phyloP scores from a whole-genome alignment of 2,113 vertebrate genomes.

The Progne subis region DNA sequence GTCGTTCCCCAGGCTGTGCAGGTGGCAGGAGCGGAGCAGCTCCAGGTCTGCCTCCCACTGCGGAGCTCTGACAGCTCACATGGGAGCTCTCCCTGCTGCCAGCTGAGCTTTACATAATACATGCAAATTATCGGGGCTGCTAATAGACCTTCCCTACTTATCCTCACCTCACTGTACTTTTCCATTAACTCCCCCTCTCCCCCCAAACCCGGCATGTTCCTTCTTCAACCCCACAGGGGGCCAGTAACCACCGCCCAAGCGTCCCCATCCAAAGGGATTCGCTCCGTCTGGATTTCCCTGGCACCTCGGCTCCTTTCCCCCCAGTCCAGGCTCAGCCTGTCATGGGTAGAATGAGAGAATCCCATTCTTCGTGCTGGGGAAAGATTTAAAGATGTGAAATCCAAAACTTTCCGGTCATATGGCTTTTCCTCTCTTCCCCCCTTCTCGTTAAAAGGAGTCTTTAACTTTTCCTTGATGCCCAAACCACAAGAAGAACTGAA shows the following conservation, averaged over 20 bases:
- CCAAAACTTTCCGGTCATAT: neutral
- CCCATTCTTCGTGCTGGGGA: slow-evolving; percentile 12
- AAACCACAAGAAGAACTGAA: slow-evolving; percentile 40
- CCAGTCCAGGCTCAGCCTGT: neutral
- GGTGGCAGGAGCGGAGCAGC: neutral
- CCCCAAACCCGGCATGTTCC: neutral
- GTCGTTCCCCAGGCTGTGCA: neutral
- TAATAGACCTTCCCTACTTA: slow-evolving; percentile 37
- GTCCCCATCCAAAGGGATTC: neutral
- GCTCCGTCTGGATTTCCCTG: neutral
- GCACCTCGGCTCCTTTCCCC: neutral
- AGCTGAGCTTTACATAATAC: slow-evolving; percentile 37
- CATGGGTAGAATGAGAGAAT: neutral
- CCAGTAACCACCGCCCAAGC: neutral
- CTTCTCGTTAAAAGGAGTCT: neutral
- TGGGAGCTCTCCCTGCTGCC: slow-evolving; percentile 22
- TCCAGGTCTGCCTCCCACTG: slow-evolving; percentile 25
- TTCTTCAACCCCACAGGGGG: neutral
- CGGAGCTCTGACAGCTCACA: slow-evolving; percentile 55
- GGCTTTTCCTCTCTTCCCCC: neutral
- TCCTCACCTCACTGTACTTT: slow-evolving; percentile 38
- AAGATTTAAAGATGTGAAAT: slow-evolving; percentile 58
- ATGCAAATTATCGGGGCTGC: slow-evolving; percentile 27
- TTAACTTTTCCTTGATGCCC: slow-evolving; percentile 1
- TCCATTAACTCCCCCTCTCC: slow-evolving; percentile 15